Conservation (phyloP, 1,140 invertebrate genomes). For the Brachionus rotundiformis region DNA sequence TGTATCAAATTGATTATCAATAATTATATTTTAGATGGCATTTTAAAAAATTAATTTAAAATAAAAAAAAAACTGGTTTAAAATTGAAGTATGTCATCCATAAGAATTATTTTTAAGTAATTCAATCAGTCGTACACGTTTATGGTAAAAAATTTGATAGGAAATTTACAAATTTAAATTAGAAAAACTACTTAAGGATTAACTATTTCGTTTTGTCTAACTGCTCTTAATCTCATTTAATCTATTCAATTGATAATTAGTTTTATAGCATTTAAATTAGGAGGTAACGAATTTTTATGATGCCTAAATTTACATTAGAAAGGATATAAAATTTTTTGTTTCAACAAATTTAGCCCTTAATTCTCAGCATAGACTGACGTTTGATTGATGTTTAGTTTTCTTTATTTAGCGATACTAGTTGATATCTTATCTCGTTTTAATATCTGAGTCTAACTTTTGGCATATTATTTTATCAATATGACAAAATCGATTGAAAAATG, state of each 20-base stretch:
- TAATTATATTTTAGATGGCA: neutral
- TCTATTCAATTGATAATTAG: neutral
- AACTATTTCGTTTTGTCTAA: neutral
- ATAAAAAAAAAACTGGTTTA: neutral
- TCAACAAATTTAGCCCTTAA: neutral
- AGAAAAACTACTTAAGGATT: neutral
- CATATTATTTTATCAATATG: neutral
- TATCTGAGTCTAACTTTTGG: neutral
- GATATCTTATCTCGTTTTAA: neutral
- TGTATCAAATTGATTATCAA: neutral
- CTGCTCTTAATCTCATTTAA: neutral
- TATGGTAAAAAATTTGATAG: neutral
- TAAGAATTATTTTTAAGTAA: neutral
- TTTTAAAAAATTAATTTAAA: neutral
- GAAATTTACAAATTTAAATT: neutral
- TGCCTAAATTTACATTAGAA: no score
- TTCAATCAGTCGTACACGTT: neutral
- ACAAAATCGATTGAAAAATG: neutral
- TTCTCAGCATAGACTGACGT: neutral
- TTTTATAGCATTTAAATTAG: no score
- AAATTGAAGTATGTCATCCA: neutral
- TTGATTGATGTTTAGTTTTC: conserved; percentile 4
- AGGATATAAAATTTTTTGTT: no score
- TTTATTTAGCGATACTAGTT: neutral
- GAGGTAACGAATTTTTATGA: no score